phyloP scores from a whole-genome alignment of 2,797 vertebrate genomes.

The Cynopterus sphinx region DNA sequence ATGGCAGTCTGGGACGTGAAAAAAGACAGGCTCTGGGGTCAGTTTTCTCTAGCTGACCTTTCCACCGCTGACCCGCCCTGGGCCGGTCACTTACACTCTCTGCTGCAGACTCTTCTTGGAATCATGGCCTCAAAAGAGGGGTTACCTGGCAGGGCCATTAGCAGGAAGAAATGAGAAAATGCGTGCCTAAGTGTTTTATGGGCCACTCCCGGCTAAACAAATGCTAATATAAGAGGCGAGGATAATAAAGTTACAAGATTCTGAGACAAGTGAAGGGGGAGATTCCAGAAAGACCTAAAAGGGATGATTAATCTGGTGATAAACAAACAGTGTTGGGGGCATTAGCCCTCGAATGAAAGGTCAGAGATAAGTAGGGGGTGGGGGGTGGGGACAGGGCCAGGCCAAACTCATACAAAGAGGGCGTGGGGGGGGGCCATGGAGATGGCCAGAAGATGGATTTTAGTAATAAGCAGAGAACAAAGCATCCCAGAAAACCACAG shows the following conservation, averaged over 20 bases:
- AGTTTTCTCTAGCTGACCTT: rapidly evolving
- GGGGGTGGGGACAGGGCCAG: background rate
- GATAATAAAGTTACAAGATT: background rate
- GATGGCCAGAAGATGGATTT: background rate
- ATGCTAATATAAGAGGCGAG: rapidly evolving
- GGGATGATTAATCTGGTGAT: background rate
- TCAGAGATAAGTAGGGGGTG: background rate
- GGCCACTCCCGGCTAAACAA: background rate
- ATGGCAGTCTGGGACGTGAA: rapidly evolving
- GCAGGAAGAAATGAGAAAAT: too few relatives aligned
- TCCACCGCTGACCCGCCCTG: background rate
- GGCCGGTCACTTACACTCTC: too few relatives aligned
- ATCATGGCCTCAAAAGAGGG: background rate
- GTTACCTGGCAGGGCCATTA: rapidly evolving
- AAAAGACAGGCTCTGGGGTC: rapidly evolving
- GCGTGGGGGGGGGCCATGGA: background rate
- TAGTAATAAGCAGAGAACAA: background rate
- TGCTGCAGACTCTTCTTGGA: background rate
- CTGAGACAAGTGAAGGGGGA: background rate
- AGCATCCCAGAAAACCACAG: background rate
- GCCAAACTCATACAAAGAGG: background rate
- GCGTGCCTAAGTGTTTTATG: background rate
- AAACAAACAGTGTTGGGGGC: background rate
- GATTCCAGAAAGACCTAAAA: background rate
- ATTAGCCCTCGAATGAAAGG: background rate